Evolutionary conservation across 2,113 vertebrate species (phyloP), one percentile per base, ranked within the genome.

Genomic region (Danionella cerebrum): DNA sequence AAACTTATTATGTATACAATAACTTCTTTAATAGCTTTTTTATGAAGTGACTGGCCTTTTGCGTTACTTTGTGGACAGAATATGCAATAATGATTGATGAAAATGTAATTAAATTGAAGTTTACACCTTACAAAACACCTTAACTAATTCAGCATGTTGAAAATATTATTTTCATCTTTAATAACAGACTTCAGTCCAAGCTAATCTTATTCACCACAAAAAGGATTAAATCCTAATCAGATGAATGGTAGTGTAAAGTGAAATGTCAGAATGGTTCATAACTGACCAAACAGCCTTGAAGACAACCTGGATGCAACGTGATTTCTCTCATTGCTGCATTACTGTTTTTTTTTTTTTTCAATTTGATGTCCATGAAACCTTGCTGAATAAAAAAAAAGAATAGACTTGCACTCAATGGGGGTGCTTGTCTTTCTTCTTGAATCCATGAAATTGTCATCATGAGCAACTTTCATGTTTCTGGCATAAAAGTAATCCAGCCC

Each of bases 381-480:
- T 21, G 58, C 47, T 62, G 27, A 42, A 62, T 57, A 53, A 51
- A 66, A 74, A 45, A 47, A 22, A 53, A 21, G n/a, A 9, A 31
- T 12, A 47, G 42, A 41, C 33, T 48, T 51, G 13, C 19, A 39
- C 65, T 70, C 47, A 60, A 35, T 60, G 54, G 53, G 53, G 38
- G 53, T 38, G 60, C 42, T 65, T 19, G 52, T 59, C 38, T 70
- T 31, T 31, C 65, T 75, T 27, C 24, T 63, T 47, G 70, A 64
- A 75, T 75, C 52, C 47, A 70, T 75, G 33, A 71, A 75, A 67
- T 75, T 67, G 70, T 75, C 60, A 75, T 70, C 63, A 63, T 55
- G 54, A 65, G 55, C 47, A 75, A 70, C 73, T 67, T 71, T 70
- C 65, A 70, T 74, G 57, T 65, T 48, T 44, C 72, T 70, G 19